Base-by-base conservation (phyloP, 2,888 invertebrate species). In the Cryptocephalus primarius region DNA sequence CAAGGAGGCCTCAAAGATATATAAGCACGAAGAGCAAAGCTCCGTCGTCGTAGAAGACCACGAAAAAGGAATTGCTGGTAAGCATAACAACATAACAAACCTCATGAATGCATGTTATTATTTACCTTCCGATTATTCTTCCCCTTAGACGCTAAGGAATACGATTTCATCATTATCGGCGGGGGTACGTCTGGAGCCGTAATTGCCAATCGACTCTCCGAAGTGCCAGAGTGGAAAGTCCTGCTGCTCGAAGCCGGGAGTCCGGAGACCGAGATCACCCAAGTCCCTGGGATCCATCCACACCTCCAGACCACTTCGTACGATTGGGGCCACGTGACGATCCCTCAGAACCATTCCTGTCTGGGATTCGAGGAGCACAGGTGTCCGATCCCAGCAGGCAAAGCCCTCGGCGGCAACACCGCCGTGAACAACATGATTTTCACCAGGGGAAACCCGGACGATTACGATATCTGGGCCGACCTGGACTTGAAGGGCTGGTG, bases 341-440 rank as follows among this genome's bases (percentile, higher is more conserved):
- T 76, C 51, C 74, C 75, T 0, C 77, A 79, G 55, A 61, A 66
- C 1, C 68, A 69, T 34, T 73, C 74, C 1, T 79, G 78, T 50
- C 57, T 72, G n/a, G 75, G 60, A 13, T 59, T 57, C 54, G 52
- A 53, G 38, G 59, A 62, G 36, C 50, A 62, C 39, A 52, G 54
- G 48, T 66, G 68, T 46, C 49, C 54, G 9, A 47, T 63, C 9
- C 53, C 58, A 53, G 42, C 58, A 48, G 90, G 89, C 3, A 88
- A 85, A 66, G 85, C 86, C 0, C 75, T 91, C 62, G 91, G 91
- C 8, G 91, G 91, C 1, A 82, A 82, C 8, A 85, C 85, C 51
- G 81, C 85, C 0, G 71, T 89, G 9, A 90, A 90, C 63, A 83
- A 82, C 57, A 88, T 91, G 88, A 80, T 85, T 58, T 87, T 85